phyloP scores from a whole-genome alignment of 2,797 vertebrate genomes.

The Hyperoplus lanceolatus region DNA sequence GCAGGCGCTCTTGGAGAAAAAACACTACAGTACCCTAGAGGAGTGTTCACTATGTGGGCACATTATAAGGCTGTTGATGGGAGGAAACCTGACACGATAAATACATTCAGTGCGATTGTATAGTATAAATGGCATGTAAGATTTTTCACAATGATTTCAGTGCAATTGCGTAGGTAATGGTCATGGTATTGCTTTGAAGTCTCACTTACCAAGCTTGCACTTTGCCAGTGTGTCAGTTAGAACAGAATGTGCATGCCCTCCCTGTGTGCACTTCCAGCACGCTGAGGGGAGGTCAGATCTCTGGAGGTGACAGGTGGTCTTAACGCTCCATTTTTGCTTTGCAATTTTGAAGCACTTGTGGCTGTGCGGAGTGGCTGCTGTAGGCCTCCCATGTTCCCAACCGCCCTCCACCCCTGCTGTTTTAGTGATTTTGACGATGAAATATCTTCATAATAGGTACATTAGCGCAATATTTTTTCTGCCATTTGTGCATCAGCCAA shows the following conservation, averaged over 20 bases:
- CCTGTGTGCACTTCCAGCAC: slow-evolving; percentile 15
- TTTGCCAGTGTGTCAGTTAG: slow-evolving; percentile 1
- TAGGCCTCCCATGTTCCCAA: neutral
- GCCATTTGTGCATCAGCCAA: neutral
- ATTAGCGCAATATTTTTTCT: neutral
- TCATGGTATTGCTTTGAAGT: neutral
- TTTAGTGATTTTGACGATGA: slow-evolving; percentile 2
- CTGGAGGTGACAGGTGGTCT: slow-evolving; percentile 46
- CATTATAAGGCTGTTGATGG: slow-evolving; percentile 8
- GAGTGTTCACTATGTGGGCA: neutral
- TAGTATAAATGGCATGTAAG: neutral
- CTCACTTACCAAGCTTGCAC: neutral
- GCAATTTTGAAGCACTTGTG: slow-evolving; percentile 7
- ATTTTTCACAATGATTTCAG: neutral
- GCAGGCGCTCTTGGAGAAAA: slow-evolving; percentile 28
- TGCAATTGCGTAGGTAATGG: neutral
- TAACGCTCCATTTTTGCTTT: slow-evolving; percentile 20
- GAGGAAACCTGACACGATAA: slow-evolving; percentile 19
- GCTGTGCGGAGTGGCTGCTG: slow-evolving; percentile 16
- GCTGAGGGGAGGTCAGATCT: slow-evolving; percentile 32
- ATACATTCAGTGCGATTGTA: neutral
- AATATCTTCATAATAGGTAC: slow-evolving; percentile 1
- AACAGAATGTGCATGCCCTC: slow-evolving; percentile 5
- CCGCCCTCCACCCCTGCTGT: slow-evolving; percentile 1
- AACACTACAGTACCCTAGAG: slow-evolving; percentile 7